phyloP scores from a whole-genome alignment of 2,797 vertebrate genomes.

The Microhierax caerulescens region DNA sequence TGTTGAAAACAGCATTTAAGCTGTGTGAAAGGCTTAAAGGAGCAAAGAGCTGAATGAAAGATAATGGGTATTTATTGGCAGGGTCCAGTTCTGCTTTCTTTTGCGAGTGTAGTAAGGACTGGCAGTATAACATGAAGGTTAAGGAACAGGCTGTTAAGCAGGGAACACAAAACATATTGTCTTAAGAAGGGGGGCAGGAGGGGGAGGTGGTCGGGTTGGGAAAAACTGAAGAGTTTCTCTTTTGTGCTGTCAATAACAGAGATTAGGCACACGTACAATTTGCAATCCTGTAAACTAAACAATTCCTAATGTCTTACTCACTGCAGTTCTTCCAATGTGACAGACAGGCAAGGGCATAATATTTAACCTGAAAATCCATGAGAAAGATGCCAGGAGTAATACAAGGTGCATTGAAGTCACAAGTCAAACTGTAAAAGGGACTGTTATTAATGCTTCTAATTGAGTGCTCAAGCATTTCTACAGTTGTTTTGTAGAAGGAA shows the following conservation, averaged over 20 bases:
- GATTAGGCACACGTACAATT: not conserved
- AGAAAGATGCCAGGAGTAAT: constrained; percentile 28
- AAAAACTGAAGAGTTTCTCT: not conserved
- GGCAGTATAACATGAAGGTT: not conserved
- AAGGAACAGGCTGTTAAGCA: not conserved
- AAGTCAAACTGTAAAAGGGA: not conserved
- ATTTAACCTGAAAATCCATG: constrained; percentile 7
- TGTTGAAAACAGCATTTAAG: not conserved
- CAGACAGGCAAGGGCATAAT: not conserved
- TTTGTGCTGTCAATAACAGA: not conserved
- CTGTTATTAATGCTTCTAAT: constrained; percentile 48
- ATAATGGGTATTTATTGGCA: not conserved
- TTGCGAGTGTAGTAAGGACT: not conserved
- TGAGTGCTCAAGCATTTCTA: constrained; percentile 42
- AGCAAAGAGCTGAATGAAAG: not conserved
- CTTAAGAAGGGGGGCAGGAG: not conserved
- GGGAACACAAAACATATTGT: not conserved
- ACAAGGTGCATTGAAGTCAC: constrained; percentile 18
- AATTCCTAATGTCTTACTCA: not conserved
- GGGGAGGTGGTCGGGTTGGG: not conserved
- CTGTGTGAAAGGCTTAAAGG: not conserved
- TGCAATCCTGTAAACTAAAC: not conserved
- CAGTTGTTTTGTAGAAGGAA: constrained; percentile 40
- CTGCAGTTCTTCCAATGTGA: not conserved
- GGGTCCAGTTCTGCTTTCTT: not conserved